Evolutionary conservation across 2,888 invertebrate genomes (phyloP).

Genomic region (Tuta absoluta): DNA sequence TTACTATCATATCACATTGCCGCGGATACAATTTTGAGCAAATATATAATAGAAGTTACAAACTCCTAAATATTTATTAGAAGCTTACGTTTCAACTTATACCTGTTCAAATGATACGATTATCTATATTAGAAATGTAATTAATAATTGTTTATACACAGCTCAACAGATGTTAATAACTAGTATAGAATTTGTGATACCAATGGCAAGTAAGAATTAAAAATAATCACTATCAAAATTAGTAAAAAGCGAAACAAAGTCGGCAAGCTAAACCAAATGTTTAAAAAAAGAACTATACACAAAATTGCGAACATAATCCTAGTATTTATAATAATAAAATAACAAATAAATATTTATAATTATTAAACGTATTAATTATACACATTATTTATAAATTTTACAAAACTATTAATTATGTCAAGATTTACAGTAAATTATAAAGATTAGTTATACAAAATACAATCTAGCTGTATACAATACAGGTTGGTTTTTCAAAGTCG

Average conservation of each 20-base stretch:
- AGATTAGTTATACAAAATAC: slow-evolving; percentile 5
- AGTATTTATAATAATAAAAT: slow-evolving; percentile 46
- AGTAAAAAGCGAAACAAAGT: slow-evolving; percentile 51
- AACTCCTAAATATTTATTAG: slow-evolving; percentile 32
- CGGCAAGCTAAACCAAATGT: slow-evolving; percentile 64
- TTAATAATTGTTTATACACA: background rate
- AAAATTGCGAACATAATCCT: slow-evolving; percentile 51
- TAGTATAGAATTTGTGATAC: slow-evolving; percentile 53
- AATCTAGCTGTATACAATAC: background rate
- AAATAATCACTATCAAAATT: slow-evolving; percentile 21
- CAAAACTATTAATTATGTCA: slow-evolving; percentile 48
- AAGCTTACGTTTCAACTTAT: background rate
- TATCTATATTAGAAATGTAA: background rate
- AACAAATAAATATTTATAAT: slow-evolving; percentile 64
- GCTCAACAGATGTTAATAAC: slow-evolving; percentile 30
- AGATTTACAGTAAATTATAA: slow-evolving; percentile 50
- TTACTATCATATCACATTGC: slow-evolving; percentile 48
- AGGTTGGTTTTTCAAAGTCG: background rate
- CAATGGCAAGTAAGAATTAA: slow-evolving; percentile 60
- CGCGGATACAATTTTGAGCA: slow-evolving; percentile 64
- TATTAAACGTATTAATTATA: slow-evolving; percentile 57
- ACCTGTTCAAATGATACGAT: too few species aligned
- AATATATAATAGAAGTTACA: slow-evolving; percentile 37
- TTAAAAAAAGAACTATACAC: slow-evolving; percentile 57
- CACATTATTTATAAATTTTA: slow-evolving; percentile 54